These are phyloP conservation scores for Psococerastis gibbosa DNA, from an alignment of 2,888 invertebrate genomes.

Conservation along the genomic window DNA sequence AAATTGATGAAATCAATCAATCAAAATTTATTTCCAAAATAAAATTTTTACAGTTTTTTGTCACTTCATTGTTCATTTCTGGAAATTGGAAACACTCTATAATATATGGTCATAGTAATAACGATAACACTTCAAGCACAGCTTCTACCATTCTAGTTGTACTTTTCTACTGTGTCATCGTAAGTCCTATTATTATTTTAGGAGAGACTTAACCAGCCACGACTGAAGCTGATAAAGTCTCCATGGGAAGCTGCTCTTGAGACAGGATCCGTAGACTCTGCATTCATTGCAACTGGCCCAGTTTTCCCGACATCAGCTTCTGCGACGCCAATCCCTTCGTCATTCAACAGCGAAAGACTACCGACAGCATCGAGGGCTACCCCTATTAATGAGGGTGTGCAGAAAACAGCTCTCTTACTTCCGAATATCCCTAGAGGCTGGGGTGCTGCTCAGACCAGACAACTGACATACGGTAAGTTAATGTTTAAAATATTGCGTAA, in stretches of 20 bases:
- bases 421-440: conserved; percentile 31
- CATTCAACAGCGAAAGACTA: not conserved
- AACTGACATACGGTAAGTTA: conserved; percentile 25
- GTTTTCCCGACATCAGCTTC: conserved; percentile 3
- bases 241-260: conserved; percentile 55
- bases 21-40: too few species aligned
- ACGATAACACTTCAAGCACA: too few species aligned
- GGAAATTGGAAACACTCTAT: too few species aligned
- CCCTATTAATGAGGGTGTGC: not conserved
- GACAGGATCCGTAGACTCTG: conserved; percentile 47
- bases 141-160: too few species aligned
- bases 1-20: too few species aligned
- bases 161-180: too few species aligned
- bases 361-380: not conserved
- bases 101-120: too few species aligned
- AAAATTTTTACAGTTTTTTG: too few species aligned
- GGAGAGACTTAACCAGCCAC: conserved; percentile 37
- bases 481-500: too few species aligned
- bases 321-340: not conserved
- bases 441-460: conserved; percentile 23
- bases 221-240: conserved; percentile 39
- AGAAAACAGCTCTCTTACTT: conserved; percentile 26
- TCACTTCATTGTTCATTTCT: too few species aligned
- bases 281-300: conserved; percentile 34
- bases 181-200: too few species aligned